Conservation (phyloP, 2,888 invertebrate genomes). For the Lordiphosa fenestrarum region DNA sequence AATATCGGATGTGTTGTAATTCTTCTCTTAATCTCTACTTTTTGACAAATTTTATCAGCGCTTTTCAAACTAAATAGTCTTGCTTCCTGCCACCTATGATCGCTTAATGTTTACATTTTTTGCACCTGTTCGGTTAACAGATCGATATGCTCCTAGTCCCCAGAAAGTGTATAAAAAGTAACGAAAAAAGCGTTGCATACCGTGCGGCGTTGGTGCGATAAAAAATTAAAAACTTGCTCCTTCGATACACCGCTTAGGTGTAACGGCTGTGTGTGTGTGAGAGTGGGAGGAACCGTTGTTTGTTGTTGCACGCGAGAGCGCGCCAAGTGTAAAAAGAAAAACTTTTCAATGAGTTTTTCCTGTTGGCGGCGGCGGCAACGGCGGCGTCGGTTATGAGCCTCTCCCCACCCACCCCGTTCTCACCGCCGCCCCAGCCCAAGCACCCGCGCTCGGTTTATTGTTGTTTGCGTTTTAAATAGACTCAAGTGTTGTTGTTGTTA, state of each 20-base stretch:
- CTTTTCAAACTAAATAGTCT: too few species aligned
- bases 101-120: neutral
- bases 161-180: slow-evolving; percentile 12
- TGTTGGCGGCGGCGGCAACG: slow-evolving; percentile 46
- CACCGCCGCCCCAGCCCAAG: neutral
- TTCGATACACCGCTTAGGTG: slow-evolving; percentile 46
- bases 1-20: too few species aligned
- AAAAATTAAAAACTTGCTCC: slow-evolving; percentile 77
- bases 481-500: slow-evolving; percentile 63
- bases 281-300: slow-evolving; percentile 10
- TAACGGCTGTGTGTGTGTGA: neutral
- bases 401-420: slow-evolving; percentile 11
- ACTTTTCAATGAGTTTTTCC: slow-evolving; percentile 78
- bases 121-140: neutral
- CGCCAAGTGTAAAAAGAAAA: slow-evolving; percentile 73
- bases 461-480: slow-evolving; percentile 75
- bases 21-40: too few species aligned
- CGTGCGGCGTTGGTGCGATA: slow-evolving; percentile 46
- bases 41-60: too few species aligned
- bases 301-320: slow-evolving; percentile 47
- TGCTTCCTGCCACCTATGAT: too few species aligned
- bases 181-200: slow-evolving; percentile 34
- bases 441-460: slow-evolving; percentile 49
- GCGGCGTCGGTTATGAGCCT: slow-evolving; percentile 66
- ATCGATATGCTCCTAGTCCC: neutral